phyloP scores from a whole-genome alignment of 2,797 vertebrate species.

The Pipistrellus nathusii region DNA sequence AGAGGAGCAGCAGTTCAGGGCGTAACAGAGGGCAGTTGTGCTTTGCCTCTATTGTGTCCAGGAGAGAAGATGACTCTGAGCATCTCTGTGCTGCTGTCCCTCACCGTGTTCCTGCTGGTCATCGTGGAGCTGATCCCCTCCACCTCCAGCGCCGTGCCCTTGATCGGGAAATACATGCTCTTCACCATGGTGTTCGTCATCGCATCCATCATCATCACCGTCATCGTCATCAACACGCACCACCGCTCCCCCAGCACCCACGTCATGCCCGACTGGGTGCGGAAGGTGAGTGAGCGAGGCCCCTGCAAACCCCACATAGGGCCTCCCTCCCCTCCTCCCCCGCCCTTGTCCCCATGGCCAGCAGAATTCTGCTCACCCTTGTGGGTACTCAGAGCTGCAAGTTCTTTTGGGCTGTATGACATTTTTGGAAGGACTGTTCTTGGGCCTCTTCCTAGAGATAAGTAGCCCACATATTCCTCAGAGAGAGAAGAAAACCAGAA shows the following conservation, averaged over 20 bases:
- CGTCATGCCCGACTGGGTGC: slow-evolving; percentile 95
- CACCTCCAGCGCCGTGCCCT: slow-evolving; percentile 96
- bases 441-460: neutral
- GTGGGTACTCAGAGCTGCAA: neutral
- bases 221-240: slow-evolving; percentile 98
- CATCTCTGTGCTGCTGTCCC: slow-evolving; percentile 96
- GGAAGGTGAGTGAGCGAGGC: slow-evolving; percentile 89
- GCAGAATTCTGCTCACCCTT: neutral
- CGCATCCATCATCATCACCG: slow-evolving; percentile 97
- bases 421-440: neutral
- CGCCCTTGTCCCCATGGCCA: accelerated
- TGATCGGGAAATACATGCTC: slow-evolving; percentile 99
- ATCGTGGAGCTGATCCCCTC: slow-evolving; percentile 98
- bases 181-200: slow-evolving; percentile 99
- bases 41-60: slow-evolving; percentile 70
- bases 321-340: neutral
- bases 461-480: neutral
- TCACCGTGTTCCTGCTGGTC: slow-evolving; percentile 97
- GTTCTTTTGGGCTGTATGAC: neutral
- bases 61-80: slow-evolving; percentile 99
- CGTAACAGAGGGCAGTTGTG: accelerated
- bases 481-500: slow-evolving; percentile 10
- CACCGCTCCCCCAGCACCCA: slow-evolving; percentile 98
- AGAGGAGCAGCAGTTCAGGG: neutral
- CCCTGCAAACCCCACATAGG: neutral